Conservation (phyloP, 2,888 invertebrate species). For the Penaeus monodon region DNA sequence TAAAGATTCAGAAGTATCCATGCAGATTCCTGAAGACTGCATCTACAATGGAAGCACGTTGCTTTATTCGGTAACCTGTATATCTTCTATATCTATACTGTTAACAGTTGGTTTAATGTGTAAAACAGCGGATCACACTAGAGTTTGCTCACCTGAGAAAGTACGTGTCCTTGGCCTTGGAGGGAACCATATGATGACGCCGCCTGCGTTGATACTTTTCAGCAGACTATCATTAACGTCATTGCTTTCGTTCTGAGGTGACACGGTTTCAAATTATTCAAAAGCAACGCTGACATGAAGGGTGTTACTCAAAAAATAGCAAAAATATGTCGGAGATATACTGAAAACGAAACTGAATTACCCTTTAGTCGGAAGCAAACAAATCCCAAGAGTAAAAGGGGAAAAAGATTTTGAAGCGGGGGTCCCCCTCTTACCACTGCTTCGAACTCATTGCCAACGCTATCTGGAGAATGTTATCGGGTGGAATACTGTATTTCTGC, state of each 20-base stretch:
- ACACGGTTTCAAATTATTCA: neutral
- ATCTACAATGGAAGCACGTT: too few relatives aligned
- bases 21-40: too few relatives aligned
- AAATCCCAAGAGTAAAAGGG: constrained; percentile 91
- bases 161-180: constrained; percentile 85
- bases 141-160: constrained; percentile 78
- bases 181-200: constrained; percentile 94
- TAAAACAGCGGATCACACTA: too few relatives aligned
- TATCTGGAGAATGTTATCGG: constrained; percentile 69
- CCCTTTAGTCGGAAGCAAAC: constrained; percentile 91
- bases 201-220: constrained; percentile 87
- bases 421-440: constrained; percentile 78
- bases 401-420: constrained; percentile 83
- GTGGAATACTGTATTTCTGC: neutral
- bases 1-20: too few relatives aligned
- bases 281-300: neutral
- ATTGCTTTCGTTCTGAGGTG: constrained; percentile 25
- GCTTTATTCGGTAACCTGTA: too few relatives aligned
- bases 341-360: neutral
- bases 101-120: too few relatives aligned
- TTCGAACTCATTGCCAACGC: constrained; percentile 84
- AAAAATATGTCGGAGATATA: too few relatives aligned
- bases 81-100: too few relatives aligned
- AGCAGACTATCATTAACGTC: too few relatives aligned
- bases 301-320: too few relatives aligned